Conservation (phyloP, 2,113 vertebrate species). For the Cricetomys ansorgei region DNA sequence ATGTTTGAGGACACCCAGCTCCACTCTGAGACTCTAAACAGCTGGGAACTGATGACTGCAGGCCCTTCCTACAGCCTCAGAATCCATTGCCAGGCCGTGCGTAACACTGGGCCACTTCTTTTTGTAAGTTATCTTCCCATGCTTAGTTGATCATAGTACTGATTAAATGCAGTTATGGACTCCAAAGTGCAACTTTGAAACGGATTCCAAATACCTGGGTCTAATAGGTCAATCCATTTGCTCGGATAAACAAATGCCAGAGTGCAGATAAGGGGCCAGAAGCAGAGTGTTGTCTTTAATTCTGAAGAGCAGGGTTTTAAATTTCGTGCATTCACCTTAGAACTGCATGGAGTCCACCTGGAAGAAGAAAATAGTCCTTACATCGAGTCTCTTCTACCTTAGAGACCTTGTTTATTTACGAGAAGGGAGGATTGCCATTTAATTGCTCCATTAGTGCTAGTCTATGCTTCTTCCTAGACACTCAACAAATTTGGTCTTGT, state of each 20-base stretch:
- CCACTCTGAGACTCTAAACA: conserved; percentile 57
- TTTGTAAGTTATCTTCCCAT: conserved; percentile 71
- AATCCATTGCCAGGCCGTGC: conserved; percentile 62
- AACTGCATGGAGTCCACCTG: background rate
- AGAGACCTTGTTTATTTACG: conserved; percentile 25
- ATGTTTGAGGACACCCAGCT: conserved; percentile 57
- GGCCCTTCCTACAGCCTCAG: conserved; percentile 43
- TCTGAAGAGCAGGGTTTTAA: conserved; percentile 19
- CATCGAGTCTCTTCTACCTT: background rate
- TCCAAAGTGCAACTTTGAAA: background rate
- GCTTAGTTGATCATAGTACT: conserved; percentile 60
- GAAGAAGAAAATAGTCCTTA: background rate
- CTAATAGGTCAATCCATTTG: background rate
- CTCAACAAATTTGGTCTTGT: conserved; percentile 9
- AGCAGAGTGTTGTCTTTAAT: conserved; percentile 13
- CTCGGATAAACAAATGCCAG: conserved; percentile 59
- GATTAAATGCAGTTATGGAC: conserved; percentile 67
- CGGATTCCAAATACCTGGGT: background rate
- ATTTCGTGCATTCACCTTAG: background rate
- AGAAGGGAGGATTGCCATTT: background rate
- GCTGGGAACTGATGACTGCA: conserved; percentile 16
- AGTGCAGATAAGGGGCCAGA: conserved; percentile 48
- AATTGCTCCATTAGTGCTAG: background rate
- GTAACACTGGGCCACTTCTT: conserved; percentile 52
- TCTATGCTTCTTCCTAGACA: background rate